Evolutionary conservation across 2,888 invertebrate species (phyloP), one percentile per base, ranked within the genome.

Genomic region (Neoascia interrupta): DNA sequence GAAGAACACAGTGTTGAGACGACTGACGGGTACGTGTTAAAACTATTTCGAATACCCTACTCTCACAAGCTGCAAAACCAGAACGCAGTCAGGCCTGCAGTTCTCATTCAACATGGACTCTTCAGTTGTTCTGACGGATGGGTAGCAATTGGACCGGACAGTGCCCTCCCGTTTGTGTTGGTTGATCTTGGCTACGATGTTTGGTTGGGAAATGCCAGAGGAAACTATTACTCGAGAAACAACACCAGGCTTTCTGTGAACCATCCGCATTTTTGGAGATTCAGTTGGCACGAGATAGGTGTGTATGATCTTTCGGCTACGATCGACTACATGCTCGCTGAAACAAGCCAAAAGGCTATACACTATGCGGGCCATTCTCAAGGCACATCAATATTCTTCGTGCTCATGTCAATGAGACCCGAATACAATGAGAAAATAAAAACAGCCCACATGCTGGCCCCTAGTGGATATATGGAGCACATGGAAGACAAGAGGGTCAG

Each of bases 251-350:
- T 89, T 5, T 85, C 86, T 2, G 81, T 88, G 0, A 82, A 85
- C 2, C 82, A 54, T 49, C 82, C 82, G 15, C 81, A 79, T 23
- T 88, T 87, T 74, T 88, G 87, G 87, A 83, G 84, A 28, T 87
- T 88, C 54, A 96, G 96, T 83, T 98, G 95, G 91, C 95, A 98
- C 85, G 96, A 98, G 88, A 95, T 97, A 90, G 97, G 94, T 1
- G 88, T 92, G 39, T 92, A 94, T 85, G 88, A 88, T 70, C 58
- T 88, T 4, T 82, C 88, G 0, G 81, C 85, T 6, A 85, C 86
- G 84, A 83, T 87, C 1, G 86, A 87, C 41, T 86, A 85, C 26
- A 82, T 85, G 0, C 58, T 86, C 4, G 18, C 84, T 11, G 84
- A 84, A 8, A 80, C 82, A 28, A 79, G 80, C 0, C 84, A 84